Percentiles rank a stretch among this genome's conserved stretches.
Evolutionary conservation across 2,797 vertebrate species (phyloP).

Genomic region (Myioborus melanocephalus): DNA sequence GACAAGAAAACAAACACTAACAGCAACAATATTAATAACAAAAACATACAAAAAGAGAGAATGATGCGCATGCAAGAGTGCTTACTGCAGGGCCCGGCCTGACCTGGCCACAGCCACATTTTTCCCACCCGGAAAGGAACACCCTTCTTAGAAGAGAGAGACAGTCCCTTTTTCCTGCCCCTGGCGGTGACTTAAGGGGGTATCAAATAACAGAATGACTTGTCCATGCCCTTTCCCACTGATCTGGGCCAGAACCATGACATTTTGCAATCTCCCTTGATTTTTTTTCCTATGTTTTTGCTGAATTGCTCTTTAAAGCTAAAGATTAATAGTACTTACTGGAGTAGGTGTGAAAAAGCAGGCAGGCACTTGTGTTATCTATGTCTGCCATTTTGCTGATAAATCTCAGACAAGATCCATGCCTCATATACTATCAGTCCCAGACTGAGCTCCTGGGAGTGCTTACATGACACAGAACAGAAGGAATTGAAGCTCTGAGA

Average conservation of each 20-base stretch:
- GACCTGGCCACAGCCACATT: not conserved
- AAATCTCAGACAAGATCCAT: not conserved
- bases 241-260: not conserved
- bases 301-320: not conserved
- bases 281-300: not conserved
- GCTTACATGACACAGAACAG: not conserved
- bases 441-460: not conserved
- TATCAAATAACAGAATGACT: not conserved
- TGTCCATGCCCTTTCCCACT: fast-evolving
- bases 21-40: not conserved
- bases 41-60: not conserved
- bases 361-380: not conserved
- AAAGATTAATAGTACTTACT: not conserved
- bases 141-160: not conserved
- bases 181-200: not conserved
- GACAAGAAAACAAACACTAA: not conserved
- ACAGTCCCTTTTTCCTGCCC: not conserved
- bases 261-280: not conserved
- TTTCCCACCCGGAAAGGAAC: fast-evolving
- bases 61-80: not conserved
- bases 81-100: not conserved
- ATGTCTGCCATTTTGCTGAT: not conserved
- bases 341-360: not conserved
- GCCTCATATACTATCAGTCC: not conserved
- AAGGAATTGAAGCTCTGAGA: not conserved